Evolutionary conservation across 1,140 invertebrate genomes (phyloP), one percentile per base, ranked within the genome.

Genomic region (Charaxes varanes): DNA sequence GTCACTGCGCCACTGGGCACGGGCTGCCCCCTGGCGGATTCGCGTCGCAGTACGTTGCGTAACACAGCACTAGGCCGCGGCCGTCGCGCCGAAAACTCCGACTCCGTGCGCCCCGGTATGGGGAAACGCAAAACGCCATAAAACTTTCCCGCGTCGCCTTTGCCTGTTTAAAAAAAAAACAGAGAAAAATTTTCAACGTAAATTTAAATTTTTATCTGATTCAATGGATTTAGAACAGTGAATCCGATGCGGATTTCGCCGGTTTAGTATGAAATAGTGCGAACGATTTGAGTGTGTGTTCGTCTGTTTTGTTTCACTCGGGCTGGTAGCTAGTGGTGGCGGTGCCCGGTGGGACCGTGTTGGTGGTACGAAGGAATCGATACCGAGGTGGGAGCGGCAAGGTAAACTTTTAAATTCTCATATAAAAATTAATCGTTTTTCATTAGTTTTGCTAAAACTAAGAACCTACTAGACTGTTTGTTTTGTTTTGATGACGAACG

Each of bases 41-140:
- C 44, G 49, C 68, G 60, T 49, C 69, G 77, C 72, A 82, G 68
- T 72, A 61, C 66, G 48, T 82, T 82, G 74, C 74, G 78, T 79
- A 82, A 82, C 78, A 73, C 70, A 66, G 70, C 73, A 79, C 62
- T 79, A 69, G 72, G 50, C 63, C 70, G 51, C 62, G 45, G 60
- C 60, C 71, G 60, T 53, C 57, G 47, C 60, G 59, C 68, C 60
- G 66, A 70, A 72, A 77, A 78, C 71, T 77, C 70, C 72, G 60
- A 54, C 61, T 58, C 55, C 55, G 61, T 59, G 48, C 62, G 68
- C 62, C 50, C 61, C 65, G 58, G 57, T 43, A 76, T 77, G 77
- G 60, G 60, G 41, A 53, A 70, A 38, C 68, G 62, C 41, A 69
- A 67, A 68, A 57, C 61, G 44, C 53, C 46, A 62, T 76, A 77